Evolutionary conservation across 2,888 invertebrate species (phyloP), one percentile per base, ranked within the genome.

Genomic region (Lysandra coridon): DNA sequence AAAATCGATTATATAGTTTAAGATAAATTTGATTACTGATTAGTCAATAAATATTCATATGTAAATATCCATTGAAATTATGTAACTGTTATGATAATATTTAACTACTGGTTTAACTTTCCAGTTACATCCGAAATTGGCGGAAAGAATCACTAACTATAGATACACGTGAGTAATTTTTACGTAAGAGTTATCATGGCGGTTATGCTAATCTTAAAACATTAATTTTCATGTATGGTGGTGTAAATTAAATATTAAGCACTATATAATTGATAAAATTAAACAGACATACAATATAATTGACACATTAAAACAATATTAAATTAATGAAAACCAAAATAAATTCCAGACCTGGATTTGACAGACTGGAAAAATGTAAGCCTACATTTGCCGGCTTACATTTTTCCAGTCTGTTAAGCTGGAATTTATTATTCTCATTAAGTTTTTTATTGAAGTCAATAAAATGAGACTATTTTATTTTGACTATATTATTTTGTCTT

Each of bases 1-100:
- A 30, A 69, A 69, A 33, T 5, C 33, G 17, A 33, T 69, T 69
- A 69, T 5, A 37, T 14, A 33, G 30, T 6, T 33, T 30, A 64
- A 30, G 30, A 4, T 4, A 33, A 33, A 14, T 17, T 69, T 7
- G 14, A 33, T 69, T 69, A 37, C 57, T 57, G 17, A 69, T 69
- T 69, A 14, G 30, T 30, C 69, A 17, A 69, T 69, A 14, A 69
- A 69, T 69, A 69, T 69, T 69, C 69, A 37, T 69, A 69, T 33
- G 30, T 69, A 14, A 69, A 37, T 69, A 33, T 14, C 5, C 1
- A 33, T 14, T 69, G 12, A 64, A 30, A 64, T 64, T 64, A 64
- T 64, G 30, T 69, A 69, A 69, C 33, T 33, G 33, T 33, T 37
- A 33, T 69, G 33, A 69, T 69, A 69, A 69, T 69, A 69, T 69